These are phyloP conservation scores for Drosophila prolongata DNA, from an alignment of 2,888 invertebrate species.

Conservation along the genomic window DNA sequence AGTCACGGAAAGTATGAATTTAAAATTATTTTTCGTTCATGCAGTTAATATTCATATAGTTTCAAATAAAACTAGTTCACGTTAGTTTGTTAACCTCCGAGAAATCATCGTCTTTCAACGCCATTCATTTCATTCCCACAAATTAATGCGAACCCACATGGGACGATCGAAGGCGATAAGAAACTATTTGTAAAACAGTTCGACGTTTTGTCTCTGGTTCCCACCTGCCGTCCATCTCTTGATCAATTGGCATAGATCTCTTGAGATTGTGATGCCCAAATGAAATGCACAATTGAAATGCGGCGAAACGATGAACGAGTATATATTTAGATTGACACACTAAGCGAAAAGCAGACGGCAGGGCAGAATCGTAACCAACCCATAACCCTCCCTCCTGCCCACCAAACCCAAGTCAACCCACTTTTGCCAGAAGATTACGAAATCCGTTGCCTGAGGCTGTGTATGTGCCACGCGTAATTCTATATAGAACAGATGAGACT, in stretches of 20 bases:
- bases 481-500: conserved; percentile 58
- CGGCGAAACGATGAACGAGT: conserved; percentile 54
- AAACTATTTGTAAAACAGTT: conserved; percentile 15
- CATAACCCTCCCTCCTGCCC: conserved; percentile 3
- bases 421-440: conserved; percentile 63
- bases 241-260: conserved; percentile 44
- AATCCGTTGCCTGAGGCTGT: conserved; percentile 45
- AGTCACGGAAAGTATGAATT: too few species aligned
- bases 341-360: conserved; percentile 57
- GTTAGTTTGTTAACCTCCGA: neutral
- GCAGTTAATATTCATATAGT: too few species aligned
- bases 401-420: conserved; percentile 31
- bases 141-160: conserved; percentile 10
- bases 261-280: conserved; percentile 44
- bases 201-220: conserved; percentile 54
- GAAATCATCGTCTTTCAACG: neutral
- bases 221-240: conserved; percentile 15
- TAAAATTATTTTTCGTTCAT: too few species aligned
- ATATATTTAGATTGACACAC: conserved; percentile 74
- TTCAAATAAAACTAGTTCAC: neutral
- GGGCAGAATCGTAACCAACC: conserved; percentile 7
- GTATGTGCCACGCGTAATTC: conserved; percentile 62
- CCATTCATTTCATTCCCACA: conserved; percentile 2
- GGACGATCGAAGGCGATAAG: conserved; percentile 5
- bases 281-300: conserved; percentile 63